Percentiles rank a stretch among this genome's conserved stretches.
phyloP scores from a whole-genome alignment of 2,797 vertebrate species.

The Anguilla megastoma region DNA sequence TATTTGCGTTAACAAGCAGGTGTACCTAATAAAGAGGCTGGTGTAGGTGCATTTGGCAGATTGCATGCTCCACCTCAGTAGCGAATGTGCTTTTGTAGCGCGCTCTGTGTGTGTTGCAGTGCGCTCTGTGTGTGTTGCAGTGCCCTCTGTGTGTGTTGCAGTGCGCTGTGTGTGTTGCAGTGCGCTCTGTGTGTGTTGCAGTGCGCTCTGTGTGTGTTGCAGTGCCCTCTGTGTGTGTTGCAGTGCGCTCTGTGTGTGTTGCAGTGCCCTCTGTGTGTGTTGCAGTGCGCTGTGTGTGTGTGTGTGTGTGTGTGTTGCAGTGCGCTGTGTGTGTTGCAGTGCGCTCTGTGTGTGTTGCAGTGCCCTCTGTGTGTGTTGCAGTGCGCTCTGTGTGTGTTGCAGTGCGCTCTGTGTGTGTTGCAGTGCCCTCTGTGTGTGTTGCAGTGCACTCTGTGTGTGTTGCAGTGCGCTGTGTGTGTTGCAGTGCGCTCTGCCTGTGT shows the following conservation, averaged over 20 bases:
- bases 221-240: neutral
- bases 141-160: no score
- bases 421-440: no score
- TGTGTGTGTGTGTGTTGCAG: neutral
- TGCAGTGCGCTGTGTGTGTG: neutral
- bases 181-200: neutral
- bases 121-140: slow-evolving; percentile 1
- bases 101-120: neutral
- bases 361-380: neutral
- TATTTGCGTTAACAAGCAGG: no score
- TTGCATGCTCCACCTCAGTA: neutral
- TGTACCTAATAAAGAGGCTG: no score
- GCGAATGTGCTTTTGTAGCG: neutral
- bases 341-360: neutral
- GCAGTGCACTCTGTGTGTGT: neutral
- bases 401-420: neutral
- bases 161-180: no score
- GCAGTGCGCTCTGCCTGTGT: neutral
- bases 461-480: no score
- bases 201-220: neutral
- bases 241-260: neutral
- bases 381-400: slow-evolving; percentile 1
- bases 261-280: neutral
- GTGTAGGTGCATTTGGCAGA: neutral
- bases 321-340: neutral